Percentiles rank a stretch among this genome's conserved stretches.
These are phyloP conservation scores for Cephus cinctus DNA, from an alignment of 1,140 invertebrate genomes.

Conservation along the genomic window DNA sequence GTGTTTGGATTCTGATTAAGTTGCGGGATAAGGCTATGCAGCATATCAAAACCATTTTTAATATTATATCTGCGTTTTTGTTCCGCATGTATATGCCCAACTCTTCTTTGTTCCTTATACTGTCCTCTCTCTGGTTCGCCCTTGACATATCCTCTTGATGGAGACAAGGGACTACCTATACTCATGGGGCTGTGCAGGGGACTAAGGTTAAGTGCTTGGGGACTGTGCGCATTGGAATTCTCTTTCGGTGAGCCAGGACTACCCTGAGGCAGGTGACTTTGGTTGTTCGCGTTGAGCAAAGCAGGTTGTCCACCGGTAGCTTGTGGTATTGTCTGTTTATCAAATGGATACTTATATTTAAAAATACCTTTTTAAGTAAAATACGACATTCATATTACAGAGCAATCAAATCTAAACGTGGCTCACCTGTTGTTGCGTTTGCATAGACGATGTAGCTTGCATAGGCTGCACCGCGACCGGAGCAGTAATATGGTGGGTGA, in stretches of 20 bases:
- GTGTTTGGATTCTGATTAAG: slow-evolving; percentile 87
- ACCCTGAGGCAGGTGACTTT: slow-evolving; percentile 35
- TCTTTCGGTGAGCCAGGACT: slow-evolving; percentile 51
- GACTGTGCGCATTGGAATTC: slow-evolving; percentile 39
- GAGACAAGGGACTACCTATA: slow-evolving; percentile 48
- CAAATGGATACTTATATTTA: too few species aligned
- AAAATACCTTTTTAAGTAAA: slow-evolving; percentile 7
- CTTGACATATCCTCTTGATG: slow-evolving; percentile 40
- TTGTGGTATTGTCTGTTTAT: slow-evolving; percentile 37
- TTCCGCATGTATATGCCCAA: slow-evolving; percentile 94
- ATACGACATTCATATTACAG: background rate
- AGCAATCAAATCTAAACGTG: background rate
- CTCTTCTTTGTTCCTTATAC: slow-evolving; percentile 68
- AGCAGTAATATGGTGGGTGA: slow-evolving; percentile 49
- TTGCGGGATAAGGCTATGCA: slow-evolving; percentile 91
- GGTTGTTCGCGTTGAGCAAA: slow-evolving; percentile 37
- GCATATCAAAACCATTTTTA: slow-evolving; percentile 94
- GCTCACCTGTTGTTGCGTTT: slow-evolving; percentile 43
- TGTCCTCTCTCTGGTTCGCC: slow-evolving; percentile 47
- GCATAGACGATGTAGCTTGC: slow-evolving; percentile 44
- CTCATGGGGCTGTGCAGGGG: slow-evolving; percentile 55
- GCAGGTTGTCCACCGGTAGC: slow-evolving; percentile 30
- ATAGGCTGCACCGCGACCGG: slow-evolving; percentile 47
- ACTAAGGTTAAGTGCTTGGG: slow-evolving; percentile 48
- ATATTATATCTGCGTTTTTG: slow-evolving; percentile 97